Conservation (phyloP, 1,140 invertebrate species). For the Ceratitis capitata region DNA sequence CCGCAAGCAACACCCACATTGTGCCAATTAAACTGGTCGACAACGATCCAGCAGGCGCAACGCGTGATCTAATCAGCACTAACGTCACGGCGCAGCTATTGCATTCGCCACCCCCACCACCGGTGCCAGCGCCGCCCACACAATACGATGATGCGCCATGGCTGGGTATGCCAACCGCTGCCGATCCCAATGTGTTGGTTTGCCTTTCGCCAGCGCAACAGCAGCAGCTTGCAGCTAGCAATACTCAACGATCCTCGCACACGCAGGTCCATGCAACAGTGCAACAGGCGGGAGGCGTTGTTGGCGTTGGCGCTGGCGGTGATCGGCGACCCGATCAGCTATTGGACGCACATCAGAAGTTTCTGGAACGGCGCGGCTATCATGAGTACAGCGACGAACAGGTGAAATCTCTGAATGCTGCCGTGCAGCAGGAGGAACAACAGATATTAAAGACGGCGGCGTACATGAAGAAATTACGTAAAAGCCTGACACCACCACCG, state of each 20-base stretch:
- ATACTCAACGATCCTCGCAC: conserved; percentile 59
- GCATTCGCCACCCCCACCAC: conserved; percentile 40
- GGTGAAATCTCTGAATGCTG: conserved; percentile 53
- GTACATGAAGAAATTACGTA: conserved; percentile 62
- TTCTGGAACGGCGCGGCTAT: conserved; percentile 71
- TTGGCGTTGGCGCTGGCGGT: too few species aligned
- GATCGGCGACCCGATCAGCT: conserved; percentile 71
- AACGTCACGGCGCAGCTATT: background rate
- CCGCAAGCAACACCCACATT: conserved; percentile 8
- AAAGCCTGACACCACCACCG: conserved; percentile 58
- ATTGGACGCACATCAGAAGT: conserved; percentile 76
- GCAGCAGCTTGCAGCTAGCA: conserved; percentile 63
- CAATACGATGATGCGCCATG: conserved; percentile 62
- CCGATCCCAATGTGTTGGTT: conserved; percentile 71
- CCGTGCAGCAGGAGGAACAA: conserved; percentile 54
- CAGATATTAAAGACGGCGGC: conserved; percentile 58
- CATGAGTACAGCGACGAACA: conserved; percentile 65
- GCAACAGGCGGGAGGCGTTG: too few species aligned
- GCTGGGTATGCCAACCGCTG: conserved; percentile 70
- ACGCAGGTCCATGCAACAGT: conserved; percentile 42
- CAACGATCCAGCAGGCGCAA: background rate
- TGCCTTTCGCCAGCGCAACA: conserved; percentile 79
- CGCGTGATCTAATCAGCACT: conserved; percentile 11
- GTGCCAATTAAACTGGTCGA: conserved; percentile 16
- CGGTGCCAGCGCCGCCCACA: conserved; percentile 49